Percentiles rank a stretch among this genome's conserved stretches.
phyloP scores from a whole-genome alignment of 2,797 vertebrate species.

The Mareca strepera region DNA sequence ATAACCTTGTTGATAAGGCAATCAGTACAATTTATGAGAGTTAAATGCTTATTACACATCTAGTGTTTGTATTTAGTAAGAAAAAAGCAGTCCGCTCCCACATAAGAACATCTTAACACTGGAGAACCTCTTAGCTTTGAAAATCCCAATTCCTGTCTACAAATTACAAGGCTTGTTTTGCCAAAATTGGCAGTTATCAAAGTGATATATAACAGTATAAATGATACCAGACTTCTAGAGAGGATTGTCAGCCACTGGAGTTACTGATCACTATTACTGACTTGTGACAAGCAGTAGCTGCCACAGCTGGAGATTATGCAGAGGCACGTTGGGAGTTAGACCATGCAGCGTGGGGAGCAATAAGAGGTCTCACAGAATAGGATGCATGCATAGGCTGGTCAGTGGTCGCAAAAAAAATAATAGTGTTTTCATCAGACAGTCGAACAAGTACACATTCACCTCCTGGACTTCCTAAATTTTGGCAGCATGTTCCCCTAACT shows the following conservation, averaged over 20 bases:
- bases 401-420: background rate
- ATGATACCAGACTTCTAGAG: background rate
- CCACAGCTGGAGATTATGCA: background rate
- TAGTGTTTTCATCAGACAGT: background rate
- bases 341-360: background rate
- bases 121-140: background rate
- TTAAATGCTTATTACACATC: background rate
- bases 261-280: background rate
- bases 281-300: background rate
- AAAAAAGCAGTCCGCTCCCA: background rate
- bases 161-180: background rate
- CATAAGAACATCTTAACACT: background rate
- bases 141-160: background rate
- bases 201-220: background rate
- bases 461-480: background rate
- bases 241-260: background rate
- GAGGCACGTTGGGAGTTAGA: background rate
- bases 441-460: background rate
- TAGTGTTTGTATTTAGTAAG: background rate
- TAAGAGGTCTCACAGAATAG: background rate
- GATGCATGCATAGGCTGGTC: no score
- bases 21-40: fast-evolving
- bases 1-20: background rate
- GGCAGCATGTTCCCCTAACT: background rate
- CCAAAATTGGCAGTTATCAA: background rate